Evolutionary conservation across 2,797 vertebrate genomes (phyloP).

Genomic region (Eupleurogrammus muticus): DNA sequence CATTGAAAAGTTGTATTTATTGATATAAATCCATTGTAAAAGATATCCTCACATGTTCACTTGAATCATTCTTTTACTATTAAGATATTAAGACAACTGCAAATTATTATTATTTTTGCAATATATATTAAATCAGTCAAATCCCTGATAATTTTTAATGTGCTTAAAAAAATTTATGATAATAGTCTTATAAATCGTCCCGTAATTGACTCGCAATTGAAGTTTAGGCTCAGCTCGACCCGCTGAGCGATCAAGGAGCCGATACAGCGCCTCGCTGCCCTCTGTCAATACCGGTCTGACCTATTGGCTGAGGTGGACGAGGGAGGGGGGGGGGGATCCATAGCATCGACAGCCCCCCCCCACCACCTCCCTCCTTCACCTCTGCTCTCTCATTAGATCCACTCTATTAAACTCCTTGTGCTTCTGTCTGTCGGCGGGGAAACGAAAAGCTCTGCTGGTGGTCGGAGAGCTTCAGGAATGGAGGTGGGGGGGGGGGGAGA

Average conservation of each 20-base stretch:
- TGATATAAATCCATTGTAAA: constrained; percentile 51
- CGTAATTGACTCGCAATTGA: constrained; percentile 67
- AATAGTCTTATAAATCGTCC: constrained; percentile 45
- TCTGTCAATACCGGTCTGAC: constrained; percentile 73
- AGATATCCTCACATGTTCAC: constrained; percentile 29
- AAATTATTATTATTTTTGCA: not conserved
- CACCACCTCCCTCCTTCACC: constrained; percentile 12
- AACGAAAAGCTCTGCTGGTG: constrained; percentile 56
- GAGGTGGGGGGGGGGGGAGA: too few species aligned
- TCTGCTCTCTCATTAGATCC: constrained; percentile 76
- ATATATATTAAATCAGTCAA: not conserved
- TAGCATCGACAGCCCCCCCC: constrained; percentile 57
- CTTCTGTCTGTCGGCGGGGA: constrained; percentile 70
- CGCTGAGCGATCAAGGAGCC: constrained; percentile 68
- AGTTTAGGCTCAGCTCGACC: constrained; percentile 64
- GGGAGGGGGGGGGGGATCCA: constrained; percentile 64
- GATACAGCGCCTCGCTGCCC: constrained; percentile 64
- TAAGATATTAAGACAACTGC: constrained; percentile 17
- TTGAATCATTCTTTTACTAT: not conserved
- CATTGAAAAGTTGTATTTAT: constrained; percentile 58
- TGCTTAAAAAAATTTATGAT: constrained; percentile 28
- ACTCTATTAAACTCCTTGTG: constrained; percentile 78
- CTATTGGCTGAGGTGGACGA: constrained; percentile 60
- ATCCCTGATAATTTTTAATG: not conserved
- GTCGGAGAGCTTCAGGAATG: constrained; percentile 30